phyloP scores from a whole-genome alignment of 2,113 vertebrate genomes.

The Callopanchax toddi region DNA sequence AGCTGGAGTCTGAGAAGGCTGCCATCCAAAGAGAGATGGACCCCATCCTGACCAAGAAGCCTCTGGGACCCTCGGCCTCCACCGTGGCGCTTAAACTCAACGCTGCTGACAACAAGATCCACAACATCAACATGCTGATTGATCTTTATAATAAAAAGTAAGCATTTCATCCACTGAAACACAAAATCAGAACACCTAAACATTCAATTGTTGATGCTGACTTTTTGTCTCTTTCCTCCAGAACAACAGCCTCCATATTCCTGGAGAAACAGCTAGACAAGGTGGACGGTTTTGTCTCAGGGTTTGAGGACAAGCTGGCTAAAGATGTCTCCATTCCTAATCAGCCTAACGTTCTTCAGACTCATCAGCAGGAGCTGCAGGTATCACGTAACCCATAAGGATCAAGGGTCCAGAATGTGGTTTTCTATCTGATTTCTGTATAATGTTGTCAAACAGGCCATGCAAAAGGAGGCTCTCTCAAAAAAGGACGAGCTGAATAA shows the following conservation, averaged over 20 bases:
- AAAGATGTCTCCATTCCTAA: constrained; percentile 81
- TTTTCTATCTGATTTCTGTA: neutral
- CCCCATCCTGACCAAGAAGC: constrained; percentile 79
- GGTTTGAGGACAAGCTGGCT: constrained; percentile 82
- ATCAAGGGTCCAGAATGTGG: neutral
- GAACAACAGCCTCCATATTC: constrained; percentile 85
- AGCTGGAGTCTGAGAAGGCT: constrained; percentile 84
- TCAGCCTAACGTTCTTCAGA: constrained; percentile 77
- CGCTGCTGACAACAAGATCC: constrained; percentile 84
- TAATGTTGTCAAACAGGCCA: constrained; percentile 68
- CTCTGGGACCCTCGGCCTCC: constrained; percentile 75
- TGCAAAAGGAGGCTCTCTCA: constrained; percentile 75
- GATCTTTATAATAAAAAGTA: constrained; percentile 90
- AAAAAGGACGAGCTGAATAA: constrained; percentile 84
- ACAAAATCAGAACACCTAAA: neutral
- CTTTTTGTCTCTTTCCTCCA: constrained; percentile 51
- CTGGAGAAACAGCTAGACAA: constrained; percentile 87
- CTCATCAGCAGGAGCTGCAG: constrained; percentile 82
- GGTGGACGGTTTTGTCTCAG: constrained; percentile 78
- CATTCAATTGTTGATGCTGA: neutral
- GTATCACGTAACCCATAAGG: constrained; percentile 65
- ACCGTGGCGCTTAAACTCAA: constrained; percentile 83
- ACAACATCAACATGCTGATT: constrained; percentile 80
- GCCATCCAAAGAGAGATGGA: constrained; percentile 84
- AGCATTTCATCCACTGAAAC: constrained; percentile 20